Base-by-base conservation (phyloP, 2,113 vertebrate genomes). In the Panurus biarmicus region DNA sequence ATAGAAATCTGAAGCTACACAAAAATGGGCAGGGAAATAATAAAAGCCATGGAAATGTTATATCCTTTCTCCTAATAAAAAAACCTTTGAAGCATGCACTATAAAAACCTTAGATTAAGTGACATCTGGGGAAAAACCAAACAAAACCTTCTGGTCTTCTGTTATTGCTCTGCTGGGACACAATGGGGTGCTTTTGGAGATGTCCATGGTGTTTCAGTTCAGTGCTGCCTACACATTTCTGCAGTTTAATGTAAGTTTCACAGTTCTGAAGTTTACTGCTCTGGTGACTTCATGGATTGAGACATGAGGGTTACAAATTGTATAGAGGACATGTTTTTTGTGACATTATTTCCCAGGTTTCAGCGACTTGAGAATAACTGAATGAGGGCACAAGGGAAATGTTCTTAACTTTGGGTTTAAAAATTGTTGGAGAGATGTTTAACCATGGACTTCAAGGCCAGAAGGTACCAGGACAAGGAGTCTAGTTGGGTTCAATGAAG, bases 51-150 rank as follows among this genome's bases (percentile, higher is more conserved):
- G 5, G 22, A 48, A 86, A 73, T 5, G 48, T 73, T 77, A 65
- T 36, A 48, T 3, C 2, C 6, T 51, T 88, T 48, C 10, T 86
- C 24, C 8, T 56, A 65, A 33, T 3, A 26, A 15, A n/a, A 15
- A 91, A 60, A 77, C 5, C 19, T 65, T 61, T 10, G 33, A 75
- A 12, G 7, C 13, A 29, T 19, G 19, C 2, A 38, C 24, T 4
- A 61, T 71, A 75, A 42, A 44, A n/a, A 29, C 7, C 3, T 57
- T 57, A 65, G 5, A 42, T 53, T 40, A 16, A 81, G 36, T 48
- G 11, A 57, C 10, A 20, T 8, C 17, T 33, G 12, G 15, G 19
- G 0, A 9, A 50, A 48, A 40, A 2, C 0, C 7, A 19, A 57
- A 42, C 9, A 51, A 72, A 21, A 9, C 9, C 0, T 10, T 67